phyloP scores from a whole-genome alignment of 2,797 vertebrate genomes.

The Octomys mimax region DNA sequence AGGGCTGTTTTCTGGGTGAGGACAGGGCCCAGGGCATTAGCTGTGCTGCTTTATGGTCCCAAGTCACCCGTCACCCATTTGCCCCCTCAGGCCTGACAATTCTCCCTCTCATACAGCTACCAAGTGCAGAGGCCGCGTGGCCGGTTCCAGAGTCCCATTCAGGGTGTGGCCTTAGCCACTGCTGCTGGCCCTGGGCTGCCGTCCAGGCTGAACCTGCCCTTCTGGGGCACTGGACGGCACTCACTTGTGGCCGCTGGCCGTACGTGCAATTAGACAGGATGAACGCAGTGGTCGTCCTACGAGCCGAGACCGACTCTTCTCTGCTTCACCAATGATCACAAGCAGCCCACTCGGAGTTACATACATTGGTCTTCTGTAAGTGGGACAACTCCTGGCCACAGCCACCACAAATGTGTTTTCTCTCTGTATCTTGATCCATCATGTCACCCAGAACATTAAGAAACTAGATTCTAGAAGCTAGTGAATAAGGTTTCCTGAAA shows the following conservation, averaged over 20 bases:
- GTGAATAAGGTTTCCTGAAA: neutral
- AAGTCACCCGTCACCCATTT: neutral
- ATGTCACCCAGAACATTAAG: neutral
- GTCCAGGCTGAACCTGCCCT: neutral
- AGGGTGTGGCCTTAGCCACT: neutral
- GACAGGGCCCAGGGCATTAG: neutral
- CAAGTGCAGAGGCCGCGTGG: neutral
- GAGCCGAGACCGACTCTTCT: conserved; percentile 26
- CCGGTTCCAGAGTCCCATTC: neutral
- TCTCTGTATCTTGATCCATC: neutral
- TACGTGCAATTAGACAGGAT: conserved; percentile 19
- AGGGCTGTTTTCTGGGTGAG: neutral
- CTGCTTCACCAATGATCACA: neutral
- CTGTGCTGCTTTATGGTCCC: neutral
- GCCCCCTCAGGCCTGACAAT: neutral
- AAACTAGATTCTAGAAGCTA: conserved; percentile 33
- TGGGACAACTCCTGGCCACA: conserved; percentile 22
- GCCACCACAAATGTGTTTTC: neutral
- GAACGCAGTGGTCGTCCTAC: neutral
- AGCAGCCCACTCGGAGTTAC: conserved; percentile 5
- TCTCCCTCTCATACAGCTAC: neutral
- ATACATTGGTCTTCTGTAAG: conserved; percentile 50
- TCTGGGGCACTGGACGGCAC: neutral
- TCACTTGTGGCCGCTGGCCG: neutral
- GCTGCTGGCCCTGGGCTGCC: neutral